Conservation (phyloP, 2,113 vertebrate species). For the Hypomesus transpacificus region DNA sequence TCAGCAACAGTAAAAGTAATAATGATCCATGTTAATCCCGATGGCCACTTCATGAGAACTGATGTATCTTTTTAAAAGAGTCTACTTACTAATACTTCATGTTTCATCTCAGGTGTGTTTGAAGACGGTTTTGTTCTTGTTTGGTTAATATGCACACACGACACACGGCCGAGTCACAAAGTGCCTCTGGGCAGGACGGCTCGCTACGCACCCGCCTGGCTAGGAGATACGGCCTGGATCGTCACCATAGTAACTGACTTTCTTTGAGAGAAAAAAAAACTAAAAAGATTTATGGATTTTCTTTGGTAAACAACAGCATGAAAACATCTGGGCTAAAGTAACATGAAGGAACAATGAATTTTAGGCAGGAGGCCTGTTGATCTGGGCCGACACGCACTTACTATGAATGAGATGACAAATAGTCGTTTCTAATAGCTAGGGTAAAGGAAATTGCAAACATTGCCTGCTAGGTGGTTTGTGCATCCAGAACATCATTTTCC, state of each 20-base stretch:
- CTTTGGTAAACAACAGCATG: not conserved
- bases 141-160: slow-evolving; percentile 61
- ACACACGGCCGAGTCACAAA: slow-evolving; percentile 70
- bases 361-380: no score
- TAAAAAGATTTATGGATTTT: not conserved
- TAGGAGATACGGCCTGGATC: slow-evolving; percentile 51
- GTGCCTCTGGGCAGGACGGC: slow-evolving; percentile 68
- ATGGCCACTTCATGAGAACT: slow-evolving; percentile 40
- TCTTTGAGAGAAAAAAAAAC: slow-evolving; percentile 15
- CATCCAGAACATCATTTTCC: slow-evolving; percentile 4
- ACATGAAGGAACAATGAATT: not conserved
- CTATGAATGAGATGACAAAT: no score
- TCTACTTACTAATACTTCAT: slow-evolving; percentile 47
- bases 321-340: not conserved
- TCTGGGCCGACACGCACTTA: no score
- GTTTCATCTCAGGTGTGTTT: slow-evolving; percentile 72
- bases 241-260: slow-evolving; percentile 45
- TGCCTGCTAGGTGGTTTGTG: slow-evolving; percentile 30
- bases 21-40: slow-evolving; percentile 47
- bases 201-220: slow-evolving; percentile 41
- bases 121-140: slow-evolving; percentile 52
- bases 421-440: no score
- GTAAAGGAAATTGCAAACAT: slow-evolving; percentile 5
- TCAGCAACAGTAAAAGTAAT: slow-evolving; percentile 49
- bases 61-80: slow-evolving; percentile 35